Evolutionary conservation across 2,888 invertebrate genomes (phyloP).

Genomic region (Hyles lineata): DNA sequence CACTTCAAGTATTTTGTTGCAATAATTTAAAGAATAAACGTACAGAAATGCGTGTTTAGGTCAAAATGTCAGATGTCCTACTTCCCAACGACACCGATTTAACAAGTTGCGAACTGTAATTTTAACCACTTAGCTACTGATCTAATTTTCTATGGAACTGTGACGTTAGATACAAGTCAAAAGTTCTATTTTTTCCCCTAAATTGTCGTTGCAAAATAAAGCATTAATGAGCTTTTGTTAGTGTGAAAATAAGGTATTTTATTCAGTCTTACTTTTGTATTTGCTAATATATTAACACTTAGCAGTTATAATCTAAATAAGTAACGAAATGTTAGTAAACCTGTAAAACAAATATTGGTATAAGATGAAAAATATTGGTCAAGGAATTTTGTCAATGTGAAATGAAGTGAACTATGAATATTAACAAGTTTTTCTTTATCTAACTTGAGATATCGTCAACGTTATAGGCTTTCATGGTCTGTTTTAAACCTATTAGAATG

Average conservation of each 20-base stretch:
- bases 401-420: constrained; percentile 10
- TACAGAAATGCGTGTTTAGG: constrained; percentile 66
- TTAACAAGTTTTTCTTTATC: background rate
- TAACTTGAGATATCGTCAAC: background rate
- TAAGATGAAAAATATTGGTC: constrained; percentile 24
- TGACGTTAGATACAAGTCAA: background rate
- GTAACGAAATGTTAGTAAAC: background rate
- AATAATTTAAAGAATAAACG: background rate
- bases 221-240: background rate
- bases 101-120: constrained; percentile 71
- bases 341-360: constrained; percentile 18
- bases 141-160: constrained; percentile 46
- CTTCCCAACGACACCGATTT: constrained; percentile 71
- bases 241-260: too few relatives aligned
- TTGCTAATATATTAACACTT: background rate
- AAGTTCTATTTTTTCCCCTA: too few relatives aligned
- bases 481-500: too few relatives aligned
- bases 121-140: constrained; percentile 61
- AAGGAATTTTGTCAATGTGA: constrained; percentile 36
- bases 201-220: too few relatives aligned
- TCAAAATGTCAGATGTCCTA: constrained; percentile 76
- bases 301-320: background rate
- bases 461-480: background rate
- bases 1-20: background rate
- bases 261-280: too few relatives aligned